These are phyloP conservation scores for Panagrolaimus sp. DNA, from an alignment of 1,140 invertebrate species.

Conservation along the genomic window DNA sequence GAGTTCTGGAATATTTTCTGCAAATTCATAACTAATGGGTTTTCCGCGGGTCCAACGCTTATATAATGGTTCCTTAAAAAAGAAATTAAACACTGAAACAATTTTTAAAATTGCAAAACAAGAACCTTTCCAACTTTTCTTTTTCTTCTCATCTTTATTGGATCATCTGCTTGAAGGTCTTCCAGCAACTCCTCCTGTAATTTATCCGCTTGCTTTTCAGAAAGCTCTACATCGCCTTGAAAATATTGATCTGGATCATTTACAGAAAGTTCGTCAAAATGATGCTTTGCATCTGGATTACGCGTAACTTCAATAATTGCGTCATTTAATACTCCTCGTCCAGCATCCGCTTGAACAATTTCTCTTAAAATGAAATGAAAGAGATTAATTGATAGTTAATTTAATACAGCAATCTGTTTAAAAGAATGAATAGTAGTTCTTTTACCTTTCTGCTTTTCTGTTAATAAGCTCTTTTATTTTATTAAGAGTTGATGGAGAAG, in stretches of 20 bases:
- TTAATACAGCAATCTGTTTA: no score
- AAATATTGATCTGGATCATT: conserved; percentile 54
- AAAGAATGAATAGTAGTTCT: no score
- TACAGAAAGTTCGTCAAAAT: conserved; percentile 49
- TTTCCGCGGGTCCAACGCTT: conserved; percentile 44
- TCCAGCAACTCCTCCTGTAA: conserved; percentile 30
- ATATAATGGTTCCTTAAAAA: conserved; percentile 53
- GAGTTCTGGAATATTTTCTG: conserved; percentile 40
- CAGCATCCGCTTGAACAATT: conserved; percentile 26
- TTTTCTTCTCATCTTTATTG: conserved; percentile 22
- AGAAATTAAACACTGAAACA: neutral
- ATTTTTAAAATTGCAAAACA: neutral
- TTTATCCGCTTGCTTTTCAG: conserved; percentile 41
- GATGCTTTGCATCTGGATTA: conserved; percentile 22
- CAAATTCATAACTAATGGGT: conserved; percentile 55
- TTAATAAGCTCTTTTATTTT: conserved; percentile 42
- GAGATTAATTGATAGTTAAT: no score
- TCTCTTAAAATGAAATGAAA: no score
- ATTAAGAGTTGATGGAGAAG: conserved; percentile 14
- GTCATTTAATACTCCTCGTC: conserved; percentile 14
- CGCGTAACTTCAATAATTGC: neutral
- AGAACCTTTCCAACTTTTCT: conserved; percentile 35
- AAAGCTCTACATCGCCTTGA: conserved; percentile 54
- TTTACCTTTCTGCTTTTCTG: conserved; percentile 32
- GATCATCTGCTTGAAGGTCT: conserved; percentile 13